Base-by-base conservation (phyloP, 2,797 vertebrate genomes). In the Artibeus lituratus region DNA sequence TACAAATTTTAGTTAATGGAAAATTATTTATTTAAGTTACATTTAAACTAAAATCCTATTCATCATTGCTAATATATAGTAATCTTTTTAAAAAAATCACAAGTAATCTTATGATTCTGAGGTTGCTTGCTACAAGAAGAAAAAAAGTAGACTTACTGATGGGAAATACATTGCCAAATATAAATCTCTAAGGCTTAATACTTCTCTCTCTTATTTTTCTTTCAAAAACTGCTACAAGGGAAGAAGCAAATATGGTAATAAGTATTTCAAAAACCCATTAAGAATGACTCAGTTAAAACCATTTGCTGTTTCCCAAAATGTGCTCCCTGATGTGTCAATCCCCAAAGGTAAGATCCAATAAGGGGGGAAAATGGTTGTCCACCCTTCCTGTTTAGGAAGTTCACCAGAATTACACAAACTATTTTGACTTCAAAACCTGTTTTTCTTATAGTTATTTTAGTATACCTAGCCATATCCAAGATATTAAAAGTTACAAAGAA, bases 41-140 rank as follows among this genome's bases (percentile, higher is more conserved):
- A 7, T 44, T 94, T 94, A 84, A 94, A 89, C 32, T 78, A 92
- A 74, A 70, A 72, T 16, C 22, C 24, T 90, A 67, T 65, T 95
- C 57, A 80, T 51, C 83, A 78, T 35, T 90, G 32, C 11, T 81
- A 37, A 70, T 57, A 69, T 18, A 78, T 57, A 77, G 29, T 70
- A 82, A 94, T 85, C 42, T 87, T 94, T 6, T n/a, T n/a, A n/a
- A 42, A 42, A 42, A 42, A 91, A 89, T 85, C 86, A 7, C 37
- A 86, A 47, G 47, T 16, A 7, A 53, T 7, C 12, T 47, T 65
- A 67, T 73, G 24, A 86, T 76, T 83, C 51, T 76, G 82, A 87
- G 24, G 42, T 57, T 19, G 11, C 76, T 90, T 92, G 14, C 55
- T 49, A 77, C 16, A 85, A 76, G 73, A 47, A 87, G 57, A n/a